Percentiles rank a stretch among this genome's conserved stretches.
Conservation (phyloP, 1,140 invertebrate genomes). For the Aphis gossypii region DNA sequence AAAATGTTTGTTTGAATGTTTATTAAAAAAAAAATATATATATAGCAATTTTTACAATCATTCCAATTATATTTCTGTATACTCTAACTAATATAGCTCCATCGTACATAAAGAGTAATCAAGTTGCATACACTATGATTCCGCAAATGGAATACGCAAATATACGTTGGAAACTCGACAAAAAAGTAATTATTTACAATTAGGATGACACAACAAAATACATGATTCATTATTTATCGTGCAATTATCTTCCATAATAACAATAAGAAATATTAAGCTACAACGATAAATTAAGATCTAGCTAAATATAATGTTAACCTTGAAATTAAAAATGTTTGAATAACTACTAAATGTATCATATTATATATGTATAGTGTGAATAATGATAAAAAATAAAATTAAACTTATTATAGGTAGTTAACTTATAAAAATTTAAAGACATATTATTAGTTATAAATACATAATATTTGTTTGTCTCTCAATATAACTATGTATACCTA, state of each 20-base stretch:
- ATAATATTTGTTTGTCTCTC: neutral
- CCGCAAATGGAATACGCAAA: neutral
- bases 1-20: neutral
- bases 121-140: neutral
- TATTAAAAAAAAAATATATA: neutral
- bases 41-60: neutral
- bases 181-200: neutral
- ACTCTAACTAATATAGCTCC: neutral
- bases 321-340: neutral
- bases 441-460: neutral
- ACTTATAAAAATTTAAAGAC: neutral
- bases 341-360: neutral
- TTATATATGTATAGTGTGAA: neutral
- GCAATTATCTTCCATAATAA: neutral
- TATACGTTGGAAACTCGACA: neutral
- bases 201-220: neutral
- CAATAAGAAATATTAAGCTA: neutral
- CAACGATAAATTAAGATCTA: neutral
- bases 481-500: neutral
- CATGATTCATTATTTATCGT: neutral
- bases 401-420: neutral
- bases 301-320: neutral
- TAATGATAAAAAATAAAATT: neutral
- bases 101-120: neutral
- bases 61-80: neutral